Evolutionary conservation across 2,888 invertebrate genomes (phyloP).

Genomic region (Hirudinaria manillensis): DNA sequence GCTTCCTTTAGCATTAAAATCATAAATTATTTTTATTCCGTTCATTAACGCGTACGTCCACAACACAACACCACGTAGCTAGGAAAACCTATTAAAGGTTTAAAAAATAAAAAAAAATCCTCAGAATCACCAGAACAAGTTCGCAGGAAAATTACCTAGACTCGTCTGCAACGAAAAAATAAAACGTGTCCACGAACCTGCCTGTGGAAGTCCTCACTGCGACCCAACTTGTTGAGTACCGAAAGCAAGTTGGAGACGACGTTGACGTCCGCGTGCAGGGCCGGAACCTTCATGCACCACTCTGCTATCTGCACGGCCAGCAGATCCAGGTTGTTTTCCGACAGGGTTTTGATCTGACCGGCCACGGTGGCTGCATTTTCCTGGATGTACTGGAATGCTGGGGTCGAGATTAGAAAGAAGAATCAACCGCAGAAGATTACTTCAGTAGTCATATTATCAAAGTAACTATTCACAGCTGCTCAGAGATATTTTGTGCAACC

Average conservation of each 20-base stretch:
- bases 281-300: conserved; percentile 22
- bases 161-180: too few relatives aligned
- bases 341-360: conserved; percentile 19
- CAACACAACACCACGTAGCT: too few relatives aligned
- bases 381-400: conserved; percentile 17
- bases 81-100: too few relatives aligned
- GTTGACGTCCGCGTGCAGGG: conserved; percentile 16
- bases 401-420: not conserved
- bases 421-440: not conserved
- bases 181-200: conserved; percentile 14
- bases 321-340: conserved; percentile 15
- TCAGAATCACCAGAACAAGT: too few relatives aligned
- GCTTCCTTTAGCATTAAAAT: too few relatives aligned
- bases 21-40: too few relatives aligned
- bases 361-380: conserved; percentile 1
- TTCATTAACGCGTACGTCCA: too few relatives aligned
- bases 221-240: conserved; percentile 25
- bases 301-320: conserved; percentile 8
- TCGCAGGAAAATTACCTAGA: too few relatives aligned
- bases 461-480: too few relatives aligned
- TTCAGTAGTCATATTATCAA: too few relatives aligned
- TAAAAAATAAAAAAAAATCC: too few relatives aligned
- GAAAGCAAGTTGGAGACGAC: conserved; percentile 24
- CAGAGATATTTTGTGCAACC: too few relatives aligned
- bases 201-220: conserved; percentile 31